Evolutionary conservation across 2,888 invertebrate species (phyloP), one percentile per base, ranked within the genome.

Genomic region (Melolontha melolontha): DNA sequence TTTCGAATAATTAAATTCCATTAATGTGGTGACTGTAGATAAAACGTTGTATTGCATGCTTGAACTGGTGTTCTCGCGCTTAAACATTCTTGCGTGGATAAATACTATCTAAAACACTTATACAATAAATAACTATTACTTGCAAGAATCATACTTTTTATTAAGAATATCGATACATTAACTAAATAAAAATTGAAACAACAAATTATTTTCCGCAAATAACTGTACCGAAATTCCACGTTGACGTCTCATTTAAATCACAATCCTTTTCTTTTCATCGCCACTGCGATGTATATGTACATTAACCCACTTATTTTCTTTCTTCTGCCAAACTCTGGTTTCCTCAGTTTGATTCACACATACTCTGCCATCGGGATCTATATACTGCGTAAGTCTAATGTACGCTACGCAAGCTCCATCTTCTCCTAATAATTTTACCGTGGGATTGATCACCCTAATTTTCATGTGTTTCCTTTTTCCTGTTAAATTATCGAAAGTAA

Each of bases 251-350:
- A 2, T 49, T 42, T 22, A 57, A 41, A 57, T 27, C 42, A 42
- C n/a, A 27, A 57, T 42, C 12, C 2, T 22, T 12, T 27, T 62
- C 49, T 62, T 62, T 47, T 66, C 62, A 8, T 41, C 57, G 14
- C 52, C 55, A 51, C 16, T 64, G 42, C 63, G 44, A 22, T 64
- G 66, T 11, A 65, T 47, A 27, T 64, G 47, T 14, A 54, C 59
- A 42, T 67, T 69, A 10, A 42, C 29, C 64, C 69, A 71, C 64
- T n/a, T 67, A 64, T 52, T 49, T 68, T 64, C 67, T 41, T 64
- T 40, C 17, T 40, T 70, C 41, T 64, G 64, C 42, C 34, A 70
- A 14, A 67, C 57, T 11, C 52, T 47, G 14, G 66, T 57, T 41
- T 59, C 64, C 54, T 68, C 55, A 41, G 64, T 64, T 8, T 59